Evolutionary conservation across 2,797 vertebrate species (phyloP).

Genomic region (Catostomus latipinnis): DNA sequence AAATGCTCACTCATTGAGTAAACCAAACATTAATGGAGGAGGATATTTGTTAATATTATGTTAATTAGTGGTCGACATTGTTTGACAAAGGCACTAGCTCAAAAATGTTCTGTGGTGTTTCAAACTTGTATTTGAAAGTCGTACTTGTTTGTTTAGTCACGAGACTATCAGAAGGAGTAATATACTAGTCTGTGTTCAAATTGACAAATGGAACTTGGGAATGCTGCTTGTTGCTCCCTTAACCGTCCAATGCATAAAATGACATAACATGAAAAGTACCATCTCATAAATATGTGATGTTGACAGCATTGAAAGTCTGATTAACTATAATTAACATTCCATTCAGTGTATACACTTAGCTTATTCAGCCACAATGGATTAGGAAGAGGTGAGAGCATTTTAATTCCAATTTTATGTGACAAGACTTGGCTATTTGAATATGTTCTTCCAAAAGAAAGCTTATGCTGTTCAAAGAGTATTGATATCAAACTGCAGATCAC

Average conservation of each 20-base stretch:
- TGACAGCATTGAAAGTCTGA: not conserved
- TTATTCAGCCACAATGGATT: not conserved
- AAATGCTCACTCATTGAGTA: conserved; percentile 6
- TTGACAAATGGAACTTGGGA: not conserved
- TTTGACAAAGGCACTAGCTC: not conserved
- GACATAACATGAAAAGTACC: not conserved
- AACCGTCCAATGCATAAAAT: not conserved
- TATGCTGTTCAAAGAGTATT: not conserved
- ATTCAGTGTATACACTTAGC: no score
- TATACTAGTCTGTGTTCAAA: not conserved
- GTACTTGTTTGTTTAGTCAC: not conserved
- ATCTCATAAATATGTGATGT: not conserved
- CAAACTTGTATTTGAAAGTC: not conserved
- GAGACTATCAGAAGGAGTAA: not conserved
- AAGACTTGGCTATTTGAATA: not conserved
- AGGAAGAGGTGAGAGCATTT: conserved; percentile 6
- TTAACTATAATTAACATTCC: not conserved
- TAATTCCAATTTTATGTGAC: not conserved
- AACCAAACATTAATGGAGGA: not conserved
- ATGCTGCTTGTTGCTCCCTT: not conserved
- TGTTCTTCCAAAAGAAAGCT: not conserved
- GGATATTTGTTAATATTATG: not conserved
- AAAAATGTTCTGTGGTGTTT: not conserved
- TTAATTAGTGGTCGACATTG: not conserved
- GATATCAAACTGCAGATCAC: not conserved